phyloP scores from a whole-genome alignment of 92 coral and sea anemone genomes.

The Paragorgia papillata region DNA sequence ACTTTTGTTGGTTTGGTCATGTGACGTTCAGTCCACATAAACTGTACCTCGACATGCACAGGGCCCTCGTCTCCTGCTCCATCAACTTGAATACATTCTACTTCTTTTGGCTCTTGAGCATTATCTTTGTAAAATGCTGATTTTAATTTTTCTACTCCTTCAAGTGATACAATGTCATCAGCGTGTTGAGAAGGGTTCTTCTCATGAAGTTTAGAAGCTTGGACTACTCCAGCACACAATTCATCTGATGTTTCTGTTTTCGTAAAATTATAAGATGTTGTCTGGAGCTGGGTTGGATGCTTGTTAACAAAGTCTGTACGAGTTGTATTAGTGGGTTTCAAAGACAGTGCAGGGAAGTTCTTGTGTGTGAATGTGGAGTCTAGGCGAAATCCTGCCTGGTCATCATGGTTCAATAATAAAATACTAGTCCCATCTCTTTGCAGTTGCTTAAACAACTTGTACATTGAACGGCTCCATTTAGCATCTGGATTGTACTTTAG shows the following conservation, averaged over 20 bases:
- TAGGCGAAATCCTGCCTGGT: constrained; percentile 52
- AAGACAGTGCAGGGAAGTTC: constrained; percentile 43
- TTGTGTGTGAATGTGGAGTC: constrained; percentile 61
- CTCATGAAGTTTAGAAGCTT: constrained; percentile 33
- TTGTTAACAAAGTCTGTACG: constrained; percentile 55
- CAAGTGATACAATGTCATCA: constrained; percentile 11
- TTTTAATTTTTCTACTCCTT: neutral
- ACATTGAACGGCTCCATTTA: constrained; percentile 51
- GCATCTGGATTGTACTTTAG: constrained; percentile 55
- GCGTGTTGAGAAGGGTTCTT: constrained; percentile 49
- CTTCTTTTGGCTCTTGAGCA: constrained; percentile 14
- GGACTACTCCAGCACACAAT: constrained; percentile 36
- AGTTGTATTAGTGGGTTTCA: constrained; percentile 47
- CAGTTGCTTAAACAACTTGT: constrained; percentile 42
- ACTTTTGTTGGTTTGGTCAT: constrained; percentile 46
- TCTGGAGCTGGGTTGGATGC: constrained; percentile 51
- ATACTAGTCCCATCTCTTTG: constrained; percentile 44
- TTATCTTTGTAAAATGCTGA: neutral
- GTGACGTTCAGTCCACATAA: constrained; percentile 53
- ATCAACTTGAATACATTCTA: constrained; percentile 43
- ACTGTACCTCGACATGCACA: constrained; percentile 42
- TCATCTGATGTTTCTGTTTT: constrained; percentile 43
- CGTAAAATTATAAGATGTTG: constrained; percentile 35
- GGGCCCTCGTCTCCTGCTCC: constrained; percentile 56
- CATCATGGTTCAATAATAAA: constrained; percentile 50